Evolutionary conservation across 2,113 vertebrate species (phyloP).

Genomic region (Podiceps cristatus): DNA sequence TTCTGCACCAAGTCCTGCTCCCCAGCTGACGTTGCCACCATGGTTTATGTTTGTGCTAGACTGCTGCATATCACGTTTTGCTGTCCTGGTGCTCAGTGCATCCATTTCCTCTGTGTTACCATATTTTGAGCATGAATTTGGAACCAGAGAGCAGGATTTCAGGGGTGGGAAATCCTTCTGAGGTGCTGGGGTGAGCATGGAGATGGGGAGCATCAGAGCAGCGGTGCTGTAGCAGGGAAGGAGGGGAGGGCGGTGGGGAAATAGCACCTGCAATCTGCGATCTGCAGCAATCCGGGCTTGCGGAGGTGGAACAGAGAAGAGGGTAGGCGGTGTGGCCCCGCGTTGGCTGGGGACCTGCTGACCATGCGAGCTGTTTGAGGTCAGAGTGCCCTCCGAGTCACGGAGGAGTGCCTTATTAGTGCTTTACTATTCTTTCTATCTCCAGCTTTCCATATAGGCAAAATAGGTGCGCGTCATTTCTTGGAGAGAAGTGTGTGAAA

Average conservation of each 20-base stretch:
- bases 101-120: neutral
- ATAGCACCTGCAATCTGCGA: accelerated
- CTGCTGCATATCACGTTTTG: neutral
- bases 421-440: neutral
- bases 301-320: neutral
- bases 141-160: neutral
- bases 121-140: neutral
- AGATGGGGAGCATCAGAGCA: neutral
- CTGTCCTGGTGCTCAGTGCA: neutral
- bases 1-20: neutral
- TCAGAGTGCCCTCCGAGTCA: neutral
- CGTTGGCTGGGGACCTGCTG: neutral
- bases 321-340: neutral
- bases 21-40: neutral
- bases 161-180: neutral
- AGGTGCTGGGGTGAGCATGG: neutral
- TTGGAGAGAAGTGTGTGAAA: neutral
- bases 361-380: neutral
- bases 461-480: accelerated
- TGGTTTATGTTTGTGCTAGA: neutral
- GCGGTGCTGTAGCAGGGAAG: neutral
- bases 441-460: neutral
- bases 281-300: neutral
- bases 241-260: neutral
- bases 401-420: neutral